A percentile compares a stretch with the other conserved stretches of the same genome.
Evolutionary conservation across 2,113 vertebrate genomes (phyloP).

Genomic region (Trachemys scripta): DNA sequence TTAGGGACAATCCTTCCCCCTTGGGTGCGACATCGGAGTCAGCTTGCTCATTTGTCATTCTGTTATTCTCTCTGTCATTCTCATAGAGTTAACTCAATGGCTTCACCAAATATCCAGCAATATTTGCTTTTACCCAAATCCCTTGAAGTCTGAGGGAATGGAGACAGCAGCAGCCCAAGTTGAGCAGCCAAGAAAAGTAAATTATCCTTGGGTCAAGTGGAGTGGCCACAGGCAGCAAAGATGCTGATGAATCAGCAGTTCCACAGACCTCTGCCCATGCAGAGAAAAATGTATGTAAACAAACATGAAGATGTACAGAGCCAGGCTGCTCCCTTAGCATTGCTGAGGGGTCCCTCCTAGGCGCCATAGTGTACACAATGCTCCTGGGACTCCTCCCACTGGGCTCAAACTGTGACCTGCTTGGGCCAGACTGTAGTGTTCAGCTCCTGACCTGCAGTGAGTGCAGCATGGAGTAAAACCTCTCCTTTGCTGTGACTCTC

Average conservation of each 20-base stretch:
- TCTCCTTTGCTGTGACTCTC: background rate
- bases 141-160: constrained; percentile 22
- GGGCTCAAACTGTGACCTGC: background rate
- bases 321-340: background rate
- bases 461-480: background rate
- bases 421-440: background rate
- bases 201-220: constrained; percentile 35
- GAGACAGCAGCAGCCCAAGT: constrained; percentile 40
- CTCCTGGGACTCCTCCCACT: background rate
- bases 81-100: constrained; percentile 5
- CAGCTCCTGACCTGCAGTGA: background rate
- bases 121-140: constrained; percentile 39
- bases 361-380: background rate
- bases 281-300: constrained; percentile 14
- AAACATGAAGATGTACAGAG: constrained; percentile 4
- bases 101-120: background rate
- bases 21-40: background rate
- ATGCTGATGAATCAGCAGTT: constrained; percentile 56
- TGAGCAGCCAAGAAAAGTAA: constrained; percentile 54
- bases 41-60: background rate
- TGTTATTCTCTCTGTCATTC: background rate
- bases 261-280: constrained; percentile 46
- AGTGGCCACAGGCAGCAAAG: constrained; percentile 40
- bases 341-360: background rate
- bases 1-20: background rate